A percentile compares a stretch with the other conserved stretches of the same genome.
Conservation (phyloP, 2,797 vertebrate species). For the Tragelaphus eurycerus region DNA sequence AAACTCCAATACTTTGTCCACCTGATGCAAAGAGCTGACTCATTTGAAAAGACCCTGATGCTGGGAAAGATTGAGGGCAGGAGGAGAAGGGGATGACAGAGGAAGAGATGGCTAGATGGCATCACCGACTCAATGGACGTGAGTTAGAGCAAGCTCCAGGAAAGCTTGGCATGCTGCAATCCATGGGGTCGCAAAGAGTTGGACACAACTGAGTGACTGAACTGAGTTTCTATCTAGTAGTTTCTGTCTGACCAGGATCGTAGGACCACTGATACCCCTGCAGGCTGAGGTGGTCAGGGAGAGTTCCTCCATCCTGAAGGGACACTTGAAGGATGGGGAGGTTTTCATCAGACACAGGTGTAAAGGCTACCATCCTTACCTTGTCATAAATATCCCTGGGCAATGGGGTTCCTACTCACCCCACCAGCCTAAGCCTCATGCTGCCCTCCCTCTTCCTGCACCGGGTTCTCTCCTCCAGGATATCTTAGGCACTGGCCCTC, state of each 20-base stretch:
- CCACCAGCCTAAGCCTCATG: not conserved
- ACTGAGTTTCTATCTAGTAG: not conserved
- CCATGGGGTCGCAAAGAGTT: not conserved
- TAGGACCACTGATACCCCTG: not conserved
- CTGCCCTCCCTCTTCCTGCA: no score
- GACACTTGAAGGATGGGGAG: not conserved
- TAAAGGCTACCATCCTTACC: not conserved
- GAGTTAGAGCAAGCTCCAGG: not conserved
- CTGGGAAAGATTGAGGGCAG: not conserved
- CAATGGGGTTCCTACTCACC: not conserved
- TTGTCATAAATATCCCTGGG: not conserved
- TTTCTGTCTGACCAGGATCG: not conserved
- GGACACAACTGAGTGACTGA: not conserved
- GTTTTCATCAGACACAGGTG: not conserved
- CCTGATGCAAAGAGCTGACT: not conserved
- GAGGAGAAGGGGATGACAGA: not conserved
- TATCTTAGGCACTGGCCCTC: not conserved
- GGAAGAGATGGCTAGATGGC: not conserved
- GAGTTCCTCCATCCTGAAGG: not conserved
- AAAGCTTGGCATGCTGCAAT: not conserved
- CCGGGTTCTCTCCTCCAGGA: not conserved
- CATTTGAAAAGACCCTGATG: not conserved
- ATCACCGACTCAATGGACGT: not conserved
- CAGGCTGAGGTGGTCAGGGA: not conserved
- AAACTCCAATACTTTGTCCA: not conserved